Percentiles rank a stretch among this genome's conserved stretches.
These are phyloP conservation scores for Gonocerus acuteangulatus DNA, from an alignment of 2,888 invertebrate species.

Conservation along the genomic window DNA sequence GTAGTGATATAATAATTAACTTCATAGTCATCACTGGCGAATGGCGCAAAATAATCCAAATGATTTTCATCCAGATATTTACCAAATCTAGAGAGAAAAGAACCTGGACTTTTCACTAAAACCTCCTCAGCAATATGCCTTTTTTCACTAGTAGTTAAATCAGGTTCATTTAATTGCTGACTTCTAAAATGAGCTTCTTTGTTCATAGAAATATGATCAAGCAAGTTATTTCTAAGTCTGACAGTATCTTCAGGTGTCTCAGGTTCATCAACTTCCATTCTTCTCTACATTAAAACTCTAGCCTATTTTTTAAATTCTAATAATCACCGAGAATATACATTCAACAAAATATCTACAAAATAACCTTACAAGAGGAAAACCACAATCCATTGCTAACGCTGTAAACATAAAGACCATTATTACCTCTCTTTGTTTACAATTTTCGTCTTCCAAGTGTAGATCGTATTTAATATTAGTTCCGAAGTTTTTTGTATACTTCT, in stretches of 20 bases:
- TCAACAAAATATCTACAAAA: no score
- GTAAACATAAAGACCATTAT: no score
- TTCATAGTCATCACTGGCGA: conserved; percentile 46
- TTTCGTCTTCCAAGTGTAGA: no score
- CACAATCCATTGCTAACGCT: no score
- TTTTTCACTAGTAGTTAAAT: conserved; percentile 63
- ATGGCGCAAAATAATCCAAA: conserved; percentile 58
- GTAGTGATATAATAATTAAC: conserved; percentile 57
- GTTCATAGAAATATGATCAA: conserved; percentile 55
- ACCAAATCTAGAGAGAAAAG: conserved; percentile 72
- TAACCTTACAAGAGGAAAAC: no score
- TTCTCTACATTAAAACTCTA: background rate
- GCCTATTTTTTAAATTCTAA: no score
- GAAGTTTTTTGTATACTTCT: no score
- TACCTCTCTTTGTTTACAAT: no score
- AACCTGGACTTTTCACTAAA: conserved; percentile 56
- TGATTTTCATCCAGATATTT: conserved; percentile 60
- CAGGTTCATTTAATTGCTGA: conserved; percentile 71
- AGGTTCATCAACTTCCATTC: conserved; percentile 11
- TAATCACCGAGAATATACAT: no score
- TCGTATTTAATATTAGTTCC: no score
- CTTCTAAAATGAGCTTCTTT: conserved; percentile 66
- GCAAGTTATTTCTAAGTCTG: conserved; percentile 43
- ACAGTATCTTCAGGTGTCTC: background rate
- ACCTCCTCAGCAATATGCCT: conserved; percentile 57